Percentiles rank a stretch among this genome's conserved stretches.
Conservation (phyloP, 1,140 invertebrate species). For the Drosophila dunni region DNA sequence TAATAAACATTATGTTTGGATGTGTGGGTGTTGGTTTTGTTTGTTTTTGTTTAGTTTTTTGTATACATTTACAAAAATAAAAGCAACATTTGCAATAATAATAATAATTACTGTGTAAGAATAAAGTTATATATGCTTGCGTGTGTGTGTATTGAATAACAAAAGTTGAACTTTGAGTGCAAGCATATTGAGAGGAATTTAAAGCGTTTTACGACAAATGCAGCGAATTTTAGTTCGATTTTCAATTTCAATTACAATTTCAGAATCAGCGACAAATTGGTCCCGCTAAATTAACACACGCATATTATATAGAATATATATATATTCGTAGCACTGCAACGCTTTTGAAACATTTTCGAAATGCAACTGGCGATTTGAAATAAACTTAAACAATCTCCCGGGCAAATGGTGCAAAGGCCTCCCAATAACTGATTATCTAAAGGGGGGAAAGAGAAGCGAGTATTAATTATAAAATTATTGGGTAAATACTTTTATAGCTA, state of each 20-base stretch:
- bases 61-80: conserved; percentile 69
- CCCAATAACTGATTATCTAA: conserved; percentile 97
- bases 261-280: conserved; percentile 61
- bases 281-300: conserved; percentile 59
- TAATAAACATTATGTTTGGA: conserved; percentile 46
- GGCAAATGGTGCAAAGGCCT: conserved; percentile 96
- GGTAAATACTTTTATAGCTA: conserved; percentile 70
- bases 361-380: conserved; percentile 32
- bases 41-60: conserved; percentile 11
- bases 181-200: conserved; percentile 61
- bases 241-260: conserved; percentile 22
- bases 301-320: conserved; percentile 21
- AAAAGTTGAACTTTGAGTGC: conserved; percentile 69
- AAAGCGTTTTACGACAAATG: conserved; percentile 56
- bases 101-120: conserved; percentile 58
- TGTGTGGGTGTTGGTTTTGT: too few species aligned
- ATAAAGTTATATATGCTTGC: conserved; percentile 54
- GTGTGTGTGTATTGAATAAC: conserved; percentile 30
- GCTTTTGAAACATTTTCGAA: conserved; percentile 46
- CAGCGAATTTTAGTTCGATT: conserved; percentile 22
- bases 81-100: conserved; percentile 58
- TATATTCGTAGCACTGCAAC: conserved; percentile 37
- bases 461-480: neutral
- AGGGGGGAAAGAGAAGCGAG: conserved; percentile 18
- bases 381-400: conserved; percentile 89